Percentiles rank a stretch among this genome's conserved stretches.
These are phyloP conservation scores for Hymenochirus boettgeri DNA, from an alignment of 2,113 vertebrate species.

Conservation along the genomic window DNA sequence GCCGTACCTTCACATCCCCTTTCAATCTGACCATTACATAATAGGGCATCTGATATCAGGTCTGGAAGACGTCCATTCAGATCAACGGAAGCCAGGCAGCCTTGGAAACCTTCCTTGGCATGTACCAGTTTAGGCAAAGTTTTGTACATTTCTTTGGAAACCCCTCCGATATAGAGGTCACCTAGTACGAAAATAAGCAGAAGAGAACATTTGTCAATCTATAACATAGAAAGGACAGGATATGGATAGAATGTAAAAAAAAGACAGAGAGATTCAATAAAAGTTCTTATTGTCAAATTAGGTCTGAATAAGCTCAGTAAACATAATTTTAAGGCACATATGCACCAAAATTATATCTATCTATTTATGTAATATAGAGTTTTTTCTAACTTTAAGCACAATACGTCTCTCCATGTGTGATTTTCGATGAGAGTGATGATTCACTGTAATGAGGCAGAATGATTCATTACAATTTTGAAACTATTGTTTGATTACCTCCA, in stretches of 20 bases:
- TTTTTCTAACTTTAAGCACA: not conserved
- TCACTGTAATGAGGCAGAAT: not conserved
- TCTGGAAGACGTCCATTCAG: slow-evolving; percentile 92
- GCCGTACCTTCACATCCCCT: slow-evolving; percentile 95
- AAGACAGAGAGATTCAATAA: too few relatives aligned
- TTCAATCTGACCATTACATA: slow-evolving; percentile 93
- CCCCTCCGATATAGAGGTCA: slow-evolving; percentile 87
- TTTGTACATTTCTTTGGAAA: slow-evolving; percentile 90
- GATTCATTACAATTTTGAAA: not conserved
- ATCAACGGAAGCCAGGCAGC: slow-evolving; percentile 90
- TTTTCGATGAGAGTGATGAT: not conserved
- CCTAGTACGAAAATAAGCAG: slow-evolving; percentile 56
- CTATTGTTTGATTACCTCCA: not conserved
- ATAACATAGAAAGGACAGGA: too few relatives aligned
- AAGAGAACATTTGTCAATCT: not conserved
- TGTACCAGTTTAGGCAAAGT: slow-evolving; percentile 93
- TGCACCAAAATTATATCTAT: too few relatives aligned
- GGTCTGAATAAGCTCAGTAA: too few relatives aligned
- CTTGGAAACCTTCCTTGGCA: slow-evolving; percentile 92
- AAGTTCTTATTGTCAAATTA: too few relatives aligned
- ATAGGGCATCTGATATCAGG: slow-evolving; percentile 88
- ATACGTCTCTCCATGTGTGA: not conserved
- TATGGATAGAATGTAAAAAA: too few relatives aligned
- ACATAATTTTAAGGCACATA: too few relatives aligned
- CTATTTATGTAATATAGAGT: not conserved